Evolutionary conservation across 2,888 invertebrate genomes (phyloP).

Genomic region (Aphelenchoides bicaudatus): DNA sequence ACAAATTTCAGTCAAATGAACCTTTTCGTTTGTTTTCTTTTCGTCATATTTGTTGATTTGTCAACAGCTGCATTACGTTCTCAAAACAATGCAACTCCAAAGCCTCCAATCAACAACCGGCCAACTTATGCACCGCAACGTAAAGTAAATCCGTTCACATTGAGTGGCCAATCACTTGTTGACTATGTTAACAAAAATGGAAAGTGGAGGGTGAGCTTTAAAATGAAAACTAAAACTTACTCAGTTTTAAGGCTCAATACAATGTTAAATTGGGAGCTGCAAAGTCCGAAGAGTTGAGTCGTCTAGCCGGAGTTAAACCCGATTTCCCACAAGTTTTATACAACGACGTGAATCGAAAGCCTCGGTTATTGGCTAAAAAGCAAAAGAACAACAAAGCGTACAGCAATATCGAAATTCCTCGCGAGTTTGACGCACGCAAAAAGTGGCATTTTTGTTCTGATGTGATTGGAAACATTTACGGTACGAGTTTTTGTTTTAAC

Average conservation of each 20-base stretch:
- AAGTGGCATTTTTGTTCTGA: constrained; percentile 13
- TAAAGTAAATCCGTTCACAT: not conserved
- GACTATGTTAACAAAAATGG: constrained; percentile 19
- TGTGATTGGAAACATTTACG: not conserved
- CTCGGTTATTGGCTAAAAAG: too few relatives aligned
- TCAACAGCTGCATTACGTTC: too few relatives aligned
- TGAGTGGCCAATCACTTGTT: constrained; percentile 13
- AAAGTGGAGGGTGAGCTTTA: constrained; percentile 12
- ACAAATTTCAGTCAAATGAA: too few relatives aligned
- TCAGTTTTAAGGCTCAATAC: not conserved
- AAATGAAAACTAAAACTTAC: too few relatives aligned
- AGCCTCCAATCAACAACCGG: too few relatives aligned
- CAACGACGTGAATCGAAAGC: too few relatives aligned
- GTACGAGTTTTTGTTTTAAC: too few relatives aligned
- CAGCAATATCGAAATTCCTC: constrained; percentile 5
- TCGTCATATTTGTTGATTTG: too few relatives aligned
- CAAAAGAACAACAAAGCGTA: not conserved
- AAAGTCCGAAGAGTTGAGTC: not conserved
- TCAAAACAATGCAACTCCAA: too few relatives aligned
- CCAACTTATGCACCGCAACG: too few relatives aligned
- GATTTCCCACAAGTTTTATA: not conserved
- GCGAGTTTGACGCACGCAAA: constrained; percentile 12
- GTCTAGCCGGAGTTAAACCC: constrained; percentile 3
- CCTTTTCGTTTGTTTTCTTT: too few relatives aligned
- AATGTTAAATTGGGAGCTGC: not conserved